Percentiles rank a stretch among this genome's conserved stretches.
Evolutionary conservation across 2,888 invertebrate genomes (phyloP).

Genomic region (Malthinus seriepunctatus): DNA sequence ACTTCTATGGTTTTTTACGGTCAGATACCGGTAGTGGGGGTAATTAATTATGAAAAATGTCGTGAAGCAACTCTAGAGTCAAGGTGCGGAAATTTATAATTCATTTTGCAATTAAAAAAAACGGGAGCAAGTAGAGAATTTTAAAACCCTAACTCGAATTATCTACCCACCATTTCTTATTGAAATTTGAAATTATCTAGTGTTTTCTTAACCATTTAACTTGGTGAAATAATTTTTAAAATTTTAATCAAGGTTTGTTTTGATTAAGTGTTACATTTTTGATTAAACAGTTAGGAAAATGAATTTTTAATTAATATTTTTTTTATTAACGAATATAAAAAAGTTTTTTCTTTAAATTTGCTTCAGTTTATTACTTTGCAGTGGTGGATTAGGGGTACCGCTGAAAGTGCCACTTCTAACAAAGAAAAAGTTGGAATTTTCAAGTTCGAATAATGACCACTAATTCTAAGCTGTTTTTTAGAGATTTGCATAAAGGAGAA

Average conservation of each 20-base stretch:
- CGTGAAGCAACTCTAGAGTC: conserved; percentile 35
- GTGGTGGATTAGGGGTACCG: too few species aligned
- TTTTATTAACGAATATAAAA: too few species aligned
- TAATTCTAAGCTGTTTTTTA: too few species aligned
- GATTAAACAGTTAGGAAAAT: neutral
- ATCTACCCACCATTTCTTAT: conserved; percentile 45
- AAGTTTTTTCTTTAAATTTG: too few species aligned
- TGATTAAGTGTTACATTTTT: conserved; percentile 21
- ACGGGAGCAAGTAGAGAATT: conserved; percentile 32
- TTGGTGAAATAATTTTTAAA: conserved; percentile 52
- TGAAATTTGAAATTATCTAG: conserved; percentile 54
- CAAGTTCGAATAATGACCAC: too few species aligned
- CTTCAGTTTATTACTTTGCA: too few species aligned
- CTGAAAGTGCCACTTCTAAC: too few species aligned
- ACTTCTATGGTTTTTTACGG: conserved; percentile 27
- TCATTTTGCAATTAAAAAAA: conserved; percentile 48
- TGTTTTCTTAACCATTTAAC: conserved; percentile 55
- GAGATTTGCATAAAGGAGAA: too few species aligned
- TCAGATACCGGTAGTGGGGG: conserved; percentile 33
- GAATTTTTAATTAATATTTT: neutral
- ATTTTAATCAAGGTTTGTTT: conserved; percentile 48
- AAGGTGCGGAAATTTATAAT: conserved; percentile 47
- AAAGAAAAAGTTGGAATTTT: too few species aligned
- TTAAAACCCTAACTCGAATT: conserved; percentile 36
- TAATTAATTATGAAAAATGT: conserved; percentile 47